Base-by-base conservation (phyloP, 2,888 invertebrate genomes). In the Cataglyphis livida region DNA sequence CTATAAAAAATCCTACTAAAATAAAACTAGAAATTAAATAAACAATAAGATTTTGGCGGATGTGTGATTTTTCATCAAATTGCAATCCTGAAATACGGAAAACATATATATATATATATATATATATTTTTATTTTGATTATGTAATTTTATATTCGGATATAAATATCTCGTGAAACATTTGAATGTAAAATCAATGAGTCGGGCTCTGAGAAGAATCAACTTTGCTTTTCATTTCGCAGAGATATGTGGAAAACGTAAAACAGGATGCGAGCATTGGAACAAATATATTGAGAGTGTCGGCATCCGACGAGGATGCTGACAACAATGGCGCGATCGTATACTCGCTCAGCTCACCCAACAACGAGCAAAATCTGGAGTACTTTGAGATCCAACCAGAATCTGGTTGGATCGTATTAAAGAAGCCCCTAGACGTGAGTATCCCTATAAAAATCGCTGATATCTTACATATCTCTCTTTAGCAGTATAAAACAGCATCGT, bases 231-330 rank as follows among this genome's bases (percentile, higher is more conserved):
- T 44, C 15, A 12, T 32, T 94, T 96, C 96, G 74, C 95, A 98
- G 98, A 98, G 98, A 98, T 99, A 99, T 95, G 98, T 98, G 92
- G 98, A 99, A 95, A 98, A 98, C 95, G 98, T 99, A 81, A 98
- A 98, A 95, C 98, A 99, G 96, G 98, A 99, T 94, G 98, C 98
- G 85, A 98, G 98, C 95, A 98, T 98, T 92, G 98, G 98, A 87
- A 98, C 98, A 35, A 98, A 98, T 95, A 98, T 99, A 91, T 95
- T 98, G 88, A 96, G 98, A 93, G 98, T 99, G 41, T 99, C 99
- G 25, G 99, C 99, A 85, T 99, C 98, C 62, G 99, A 99, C 94
- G 99, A 99, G 95, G 99, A 99, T 95, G 98, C 98, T 51, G 99
- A 99, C 93, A 98, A 98, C 94, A 99, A 99, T 95, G 99, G 99